Evolutionary conservation across 1,140 invertebrate genomes (phyloP), one percentile per base, ranked within the genome.

Genomic region (Drosophila obscura): DNA sequence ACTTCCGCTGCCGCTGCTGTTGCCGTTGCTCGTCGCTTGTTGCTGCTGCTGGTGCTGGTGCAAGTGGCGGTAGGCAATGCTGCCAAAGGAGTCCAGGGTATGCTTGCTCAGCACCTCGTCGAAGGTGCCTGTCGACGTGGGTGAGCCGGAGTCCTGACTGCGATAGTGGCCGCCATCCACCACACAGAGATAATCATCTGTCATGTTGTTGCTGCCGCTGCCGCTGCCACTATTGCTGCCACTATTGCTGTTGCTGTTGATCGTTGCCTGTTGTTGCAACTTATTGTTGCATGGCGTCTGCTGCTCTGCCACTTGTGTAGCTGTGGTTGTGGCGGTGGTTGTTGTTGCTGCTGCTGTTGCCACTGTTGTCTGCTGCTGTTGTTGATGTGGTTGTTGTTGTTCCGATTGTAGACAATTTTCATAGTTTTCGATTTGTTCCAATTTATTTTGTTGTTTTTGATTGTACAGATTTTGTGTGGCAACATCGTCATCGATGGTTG

Each of bases 381-480:
- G 74, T 61, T 71, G 68, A 46, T 58, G 64, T 53, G 67, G 80
- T 53, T 79, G 65, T 45, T 78, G 76, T 71, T 77, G 69, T 72
- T 83, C 80, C 76, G 79, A 82, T 77, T 83, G 51, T 24, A 84
- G 57, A 59, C 82, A 77, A 53, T 91, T 91, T 91, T 91, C 90
- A 73, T 81, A 91, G 63, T 91, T 91, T 91, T 91, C 90, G 50
- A 91, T 90, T 91, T 91, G 80, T 73, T 91, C 90, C 90, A 91
- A 80, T 91, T 91, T 91, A 19, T 66, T 61, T 91, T 91, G 90
- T 79, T 91, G 90, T 84, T 90, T 90, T 79, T 87, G 80, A 84
- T 91, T 91, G 58, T 88, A 91, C 35, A 83, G 19, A 59, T 91
- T 91, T 91, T 91, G 90, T 80, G 80, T 91, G 51, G 90, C 82